Conservation (phyloP, 2,797 vertebrate genomes). For the Nasua narica region DNA sequence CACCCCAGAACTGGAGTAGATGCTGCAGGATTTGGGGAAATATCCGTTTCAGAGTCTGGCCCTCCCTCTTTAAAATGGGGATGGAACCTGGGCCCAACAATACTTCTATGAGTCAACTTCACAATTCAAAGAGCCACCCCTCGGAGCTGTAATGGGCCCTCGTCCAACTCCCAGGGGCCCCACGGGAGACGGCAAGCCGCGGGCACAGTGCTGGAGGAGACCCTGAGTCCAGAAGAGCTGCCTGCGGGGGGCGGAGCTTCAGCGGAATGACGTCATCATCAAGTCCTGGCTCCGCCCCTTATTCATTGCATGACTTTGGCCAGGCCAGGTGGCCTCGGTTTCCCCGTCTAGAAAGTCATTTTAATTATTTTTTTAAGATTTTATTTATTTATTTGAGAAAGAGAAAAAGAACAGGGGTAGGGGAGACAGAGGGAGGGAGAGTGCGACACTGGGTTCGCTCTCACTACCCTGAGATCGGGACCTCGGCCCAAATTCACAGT, state of each 20-base stretch:
- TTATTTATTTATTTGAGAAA: neutral
- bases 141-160: neutral
- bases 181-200: too few species aligned
- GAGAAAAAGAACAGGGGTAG: neutral
- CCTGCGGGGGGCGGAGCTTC: neutral
- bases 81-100: neutral
- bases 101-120: neutral
- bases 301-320: neutral
- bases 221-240: neutral
- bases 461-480: neutral
- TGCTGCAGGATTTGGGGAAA: neutral
- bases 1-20: neutral
- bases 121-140: neutral
- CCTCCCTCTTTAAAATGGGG: neutral
- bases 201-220: neutral
- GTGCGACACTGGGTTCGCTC: fast-evolving
- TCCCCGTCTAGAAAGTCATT: neutral
- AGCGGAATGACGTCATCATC: neutral
- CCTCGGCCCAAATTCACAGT: neutral
- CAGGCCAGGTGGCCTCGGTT: neutral
- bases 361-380: neutral
- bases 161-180: neutral
- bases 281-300: neutral
- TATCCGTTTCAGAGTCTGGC: neutral
- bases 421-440: neutral